These are phyloP conservation scores for Coilia nasus DNA, from an alignment of 2,797 vertebrate species.

Conservation along the genomic window DNA sequence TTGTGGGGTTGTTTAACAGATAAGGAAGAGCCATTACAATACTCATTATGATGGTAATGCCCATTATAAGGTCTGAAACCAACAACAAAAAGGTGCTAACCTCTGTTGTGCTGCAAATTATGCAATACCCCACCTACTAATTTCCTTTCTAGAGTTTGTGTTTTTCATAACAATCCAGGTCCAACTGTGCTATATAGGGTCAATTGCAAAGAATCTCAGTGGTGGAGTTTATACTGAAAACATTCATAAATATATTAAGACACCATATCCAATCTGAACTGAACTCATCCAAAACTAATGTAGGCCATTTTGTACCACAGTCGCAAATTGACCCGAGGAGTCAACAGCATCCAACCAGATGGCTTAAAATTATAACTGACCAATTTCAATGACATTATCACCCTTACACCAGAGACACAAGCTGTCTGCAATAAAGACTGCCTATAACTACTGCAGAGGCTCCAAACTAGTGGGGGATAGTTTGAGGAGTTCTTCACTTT, in stretches of 20 bases:
- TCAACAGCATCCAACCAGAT: not conserved
- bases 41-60: not conserved
- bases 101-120: not conserved
- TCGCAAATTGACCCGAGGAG: not conserved
- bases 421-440: not conserved
- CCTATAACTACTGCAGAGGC: not conserved
- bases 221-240: not conserved
- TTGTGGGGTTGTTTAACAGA: not conserved
- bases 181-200: not conserved
- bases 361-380: too few species aligned
- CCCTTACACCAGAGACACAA: not conserved
- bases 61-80: not conserved
- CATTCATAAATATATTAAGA: not conserved
- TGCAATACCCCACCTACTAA: not conserved
- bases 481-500: not conserved
- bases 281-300: not conserved
- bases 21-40: not conserved
- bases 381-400: too few species aligned
- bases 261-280: not conserved
- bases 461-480: not conserved
- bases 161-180: not conserved
- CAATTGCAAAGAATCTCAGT: not conserved
- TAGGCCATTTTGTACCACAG: not conserved
- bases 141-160: not conserved
- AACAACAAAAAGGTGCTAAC: slow-evolving; percentile 2